Conservation (phyloP, 37 sponge, comb jelly and placozoan species). For the Haliclona indistincta region DNA sequence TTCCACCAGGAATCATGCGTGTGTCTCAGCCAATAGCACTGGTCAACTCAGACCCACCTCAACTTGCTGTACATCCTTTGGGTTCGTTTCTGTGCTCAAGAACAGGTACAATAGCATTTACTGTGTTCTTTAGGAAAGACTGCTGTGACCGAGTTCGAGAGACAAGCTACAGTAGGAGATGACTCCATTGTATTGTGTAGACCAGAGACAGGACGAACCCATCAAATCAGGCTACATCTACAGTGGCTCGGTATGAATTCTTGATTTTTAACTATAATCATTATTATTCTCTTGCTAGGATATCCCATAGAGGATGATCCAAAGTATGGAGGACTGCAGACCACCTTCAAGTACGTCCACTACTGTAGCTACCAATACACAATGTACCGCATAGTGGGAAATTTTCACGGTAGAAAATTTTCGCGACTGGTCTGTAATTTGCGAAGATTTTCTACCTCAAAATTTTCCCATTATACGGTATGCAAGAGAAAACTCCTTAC, state of each 20-base stretch:
- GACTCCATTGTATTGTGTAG: slow-evolving; percentile 49
- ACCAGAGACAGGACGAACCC: slow-evolving; percentile 47
- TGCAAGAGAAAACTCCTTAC: too few relatives aligned
- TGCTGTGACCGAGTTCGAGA: slow-evolving; percentile 45
- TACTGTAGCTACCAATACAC: too few relatives aligned
- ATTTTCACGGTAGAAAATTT: too few relatives aligned
- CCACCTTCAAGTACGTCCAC: not conserved
- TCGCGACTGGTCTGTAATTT: too few relatives aligned
- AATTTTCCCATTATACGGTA: too few relatives aligned
- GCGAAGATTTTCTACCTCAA: too few relatives aligned
- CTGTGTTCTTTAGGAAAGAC: slow-evolving; percentile 37
- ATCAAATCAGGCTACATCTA: slow-evolving; percentile 63
- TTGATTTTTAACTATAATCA: not conserved
- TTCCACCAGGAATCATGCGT: slow-evolving; percentile 31
- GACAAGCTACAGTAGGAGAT: not conserved
- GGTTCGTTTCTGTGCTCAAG: not conserved
- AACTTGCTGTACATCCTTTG: slow-evolving; percentile 5
- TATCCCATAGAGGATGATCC: slow-evolving; percentile 52
- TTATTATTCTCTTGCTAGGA: slow-evolving; percentile 19
- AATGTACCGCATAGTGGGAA: too few relatives aligned
- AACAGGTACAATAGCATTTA: too few relatives aligned
- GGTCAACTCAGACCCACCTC: slow-evolving; percentile 1
- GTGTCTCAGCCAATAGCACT: slow-evolving; percentile 26
- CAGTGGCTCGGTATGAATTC: slow-evolving; percentile 41
- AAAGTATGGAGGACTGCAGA: slow-evolving; percentile 47